Conservation (phyloP, 2,797 vertebrate genomes). For the Spinus olivaceus region DNA sequence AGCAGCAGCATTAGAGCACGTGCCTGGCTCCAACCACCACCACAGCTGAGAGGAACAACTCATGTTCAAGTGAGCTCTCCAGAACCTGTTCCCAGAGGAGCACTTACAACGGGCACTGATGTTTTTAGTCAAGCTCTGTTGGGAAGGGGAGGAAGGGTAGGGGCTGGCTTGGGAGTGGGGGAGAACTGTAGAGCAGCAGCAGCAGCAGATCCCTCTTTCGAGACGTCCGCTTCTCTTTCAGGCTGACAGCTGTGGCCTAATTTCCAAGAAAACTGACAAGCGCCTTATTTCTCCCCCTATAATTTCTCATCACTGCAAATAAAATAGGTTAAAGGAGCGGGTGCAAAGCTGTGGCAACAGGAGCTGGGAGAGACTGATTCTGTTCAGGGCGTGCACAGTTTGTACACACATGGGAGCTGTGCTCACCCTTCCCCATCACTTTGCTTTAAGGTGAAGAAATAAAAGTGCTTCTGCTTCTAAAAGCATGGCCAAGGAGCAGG, state of each 20-base stretch:
- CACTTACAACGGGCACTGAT: rapidly evolving
- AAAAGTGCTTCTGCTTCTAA: not conserved
- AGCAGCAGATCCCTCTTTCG: slow-evolving; percentile 1
- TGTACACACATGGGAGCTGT: not conserved
- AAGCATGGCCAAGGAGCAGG: not conserved
- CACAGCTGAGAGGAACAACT: not conserved
- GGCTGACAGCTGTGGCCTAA: slow-evolving; percentile 77
- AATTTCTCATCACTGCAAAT: slow-evolving; percentile 59
- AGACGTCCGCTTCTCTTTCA: slow-evolving; percentile 18
- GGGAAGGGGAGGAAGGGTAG: not conserved
- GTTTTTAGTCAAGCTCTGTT: not conserved
- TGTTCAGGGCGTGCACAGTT: rapidly evolving
- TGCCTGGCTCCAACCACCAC: not conserved
- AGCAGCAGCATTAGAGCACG: not conserved
- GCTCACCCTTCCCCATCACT: not conserved
- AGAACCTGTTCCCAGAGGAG: not conserved
- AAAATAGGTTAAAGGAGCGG: slow-evolving; percentile 47
- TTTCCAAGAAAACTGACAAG: slow-evolving; percentile 67
- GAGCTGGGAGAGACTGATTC: not conserved
- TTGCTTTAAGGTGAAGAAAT: not conserved
- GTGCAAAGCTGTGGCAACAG: not conserved
- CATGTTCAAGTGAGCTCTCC: not conserved
- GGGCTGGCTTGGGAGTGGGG: not conserved
- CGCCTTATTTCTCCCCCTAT: slow-evolving; percentile 66
- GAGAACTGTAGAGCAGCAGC: not conserved